These are phyloP conservation scores for Emmelina monodactyla DNA, from an alignment of 2,888 invertebrate species.

Conservation along the genomic window DNA sequence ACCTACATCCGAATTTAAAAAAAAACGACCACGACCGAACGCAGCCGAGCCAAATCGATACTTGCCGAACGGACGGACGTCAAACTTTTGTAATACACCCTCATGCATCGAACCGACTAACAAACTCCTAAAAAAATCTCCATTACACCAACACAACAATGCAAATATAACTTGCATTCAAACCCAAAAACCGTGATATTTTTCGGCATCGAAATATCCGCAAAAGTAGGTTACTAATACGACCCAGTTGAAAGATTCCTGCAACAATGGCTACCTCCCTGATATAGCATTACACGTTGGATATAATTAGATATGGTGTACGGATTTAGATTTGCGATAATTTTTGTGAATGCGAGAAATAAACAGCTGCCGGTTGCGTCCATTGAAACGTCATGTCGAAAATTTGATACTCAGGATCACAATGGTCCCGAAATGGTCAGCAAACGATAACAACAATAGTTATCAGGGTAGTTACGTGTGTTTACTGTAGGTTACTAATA, in stretches of 20 bases:
- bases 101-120: slow-evolving; percentile 9
- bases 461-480: too few relatives aligned
- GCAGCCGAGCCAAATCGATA: slow-evolving; percentile 51
- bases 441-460: slow-evolving; percentile 7
- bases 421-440: slow-evolving; percentile 51
- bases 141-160: slow-evolving; percentile 44
- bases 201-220: slow-evolving; percentile 49
- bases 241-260: slow-evolving; percentile 33
- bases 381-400: slow-evolving; percentile 60
- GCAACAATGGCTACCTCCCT: slow-evolving; percentile 42
- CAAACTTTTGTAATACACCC: slow-evolving; percentile 53
- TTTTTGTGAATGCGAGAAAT: slow-evolving; percentile 52
- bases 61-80: slow-evolving; percentile 34
- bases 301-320: slow-evolving; percentile 66
- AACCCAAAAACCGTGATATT: slow-evolving; percentile 57
- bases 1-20: slow-evolving; percentile 52
- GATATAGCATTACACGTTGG: slow-evolving; percentile 56
- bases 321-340: slow-evolving; percentile 65
- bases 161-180: slow-evolving; percentile 53
- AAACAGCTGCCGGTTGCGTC: slow-evolving; percentile 54
- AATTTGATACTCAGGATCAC: slow-evolving; percentile 49
- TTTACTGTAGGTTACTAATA: slow-evolving; percentile 33
- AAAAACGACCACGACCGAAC: slow-evolving; percentile 41
- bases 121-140: slow-evolving; percentile 25
- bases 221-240: slow-evolving; percentile 66